Conservation (phyloP, 2,888 invertebrate genomes). For the Crematogaster levior region DNA sequence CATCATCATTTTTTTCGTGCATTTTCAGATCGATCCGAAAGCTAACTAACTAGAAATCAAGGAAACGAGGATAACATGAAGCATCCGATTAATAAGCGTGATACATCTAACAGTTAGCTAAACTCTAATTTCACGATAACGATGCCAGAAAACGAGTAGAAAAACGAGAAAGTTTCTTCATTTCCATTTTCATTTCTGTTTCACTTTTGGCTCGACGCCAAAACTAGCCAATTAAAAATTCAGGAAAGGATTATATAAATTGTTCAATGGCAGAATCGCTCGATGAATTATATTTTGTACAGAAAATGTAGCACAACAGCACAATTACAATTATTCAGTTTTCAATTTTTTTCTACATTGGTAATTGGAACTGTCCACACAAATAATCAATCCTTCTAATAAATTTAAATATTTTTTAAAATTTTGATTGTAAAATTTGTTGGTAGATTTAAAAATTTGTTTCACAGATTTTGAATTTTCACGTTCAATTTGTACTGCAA, state of each 20-base stretch:
- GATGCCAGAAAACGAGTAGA: background rate
- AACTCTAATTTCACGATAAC: constrained; percentile 1
- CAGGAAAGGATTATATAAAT: background rate
- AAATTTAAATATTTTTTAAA: background rate
- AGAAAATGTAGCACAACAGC: background rate
- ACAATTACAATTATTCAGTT: background rate
- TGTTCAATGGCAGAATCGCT: background rate
- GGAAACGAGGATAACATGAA: background rate
- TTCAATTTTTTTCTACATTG: background rate
- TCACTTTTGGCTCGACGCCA: background rate
- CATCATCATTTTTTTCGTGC: background rate
- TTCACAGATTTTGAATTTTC: background rate
- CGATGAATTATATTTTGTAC: background rate
- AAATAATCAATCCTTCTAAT: background rate
- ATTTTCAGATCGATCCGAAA: background rate
- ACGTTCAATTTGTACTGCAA: background rate
- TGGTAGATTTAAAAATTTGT: background rate
- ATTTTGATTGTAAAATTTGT: constrained; percentile 4
- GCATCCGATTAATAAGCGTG: constrained; percentile 14
- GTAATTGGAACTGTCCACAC: background rate
- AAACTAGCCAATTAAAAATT: background rate
- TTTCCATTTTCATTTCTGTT: background rate
- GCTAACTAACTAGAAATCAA: background rate
- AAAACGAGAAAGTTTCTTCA: background rate
- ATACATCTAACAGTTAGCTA: constrained; percentile 5